A percentile compares a stretch with the other conserved stretches of the same genome.
Conservation (phyloP, 2,888 invertebrate species). For the Ypsolopha scabrella region DNA sequence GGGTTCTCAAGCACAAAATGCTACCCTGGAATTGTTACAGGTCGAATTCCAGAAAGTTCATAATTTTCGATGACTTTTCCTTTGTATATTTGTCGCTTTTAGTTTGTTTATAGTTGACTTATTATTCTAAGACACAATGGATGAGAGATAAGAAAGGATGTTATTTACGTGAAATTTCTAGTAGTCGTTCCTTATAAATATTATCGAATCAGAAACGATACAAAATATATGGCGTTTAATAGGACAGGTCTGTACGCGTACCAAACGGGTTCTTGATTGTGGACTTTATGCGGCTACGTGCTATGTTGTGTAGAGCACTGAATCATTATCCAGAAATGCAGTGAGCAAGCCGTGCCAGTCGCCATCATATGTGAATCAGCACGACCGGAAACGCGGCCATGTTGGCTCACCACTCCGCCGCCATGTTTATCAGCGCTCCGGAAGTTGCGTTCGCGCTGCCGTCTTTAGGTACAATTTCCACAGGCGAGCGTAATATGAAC, state of each 20-base stretch:
- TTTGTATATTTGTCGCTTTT: too few species aligned
- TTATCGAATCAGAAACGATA: too few species aligned
- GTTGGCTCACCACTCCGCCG: conserved; percentile 47
- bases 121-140: too few species aligned
- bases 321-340: conserved; percentile 64
- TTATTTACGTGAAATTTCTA: too few species aligned
- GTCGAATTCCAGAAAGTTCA: too few species aligned
- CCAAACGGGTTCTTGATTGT: background rate
- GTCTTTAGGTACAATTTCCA: conserved; percentile 62
- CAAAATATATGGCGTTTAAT: too few species aligned
- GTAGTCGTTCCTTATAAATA: too few species aligned
- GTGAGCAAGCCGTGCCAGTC: conserved; percentile 53
- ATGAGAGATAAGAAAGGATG: too few species aligned
- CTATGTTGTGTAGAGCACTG: conserved; percentile 57
- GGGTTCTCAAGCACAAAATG: background rate
- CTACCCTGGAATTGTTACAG: too few species aligned
- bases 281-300: conserved; percentile 24
- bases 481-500: conserved; percentile 42
- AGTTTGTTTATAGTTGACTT: too few species aligned
- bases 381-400: conserved; percentile 65
- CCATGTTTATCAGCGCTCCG: conserved; percentile 65
- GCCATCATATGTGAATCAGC: conserved; percentile 61
- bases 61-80: too few species aligned
- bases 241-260: background rate
- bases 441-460: conserved; percentile 60